Evolutionary conservation across 2,113 vertebrate species (phyloP).

Genomic region (zebrafish (Danio rerio)): GRCz12tu NC_133180.1:31774501-31775000

Average conservation of each 20-base stretch:
- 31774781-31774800: conserved; percentile 1
- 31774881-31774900: not conserved
- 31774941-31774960: not conserved
- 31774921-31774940: not conserved
- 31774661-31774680: conserved; percentile 36
- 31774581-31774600: not conserved
- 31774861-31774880: not conserved
- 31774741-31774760: conserved; percentile 33
- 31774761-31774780: conserved; percentile 5
- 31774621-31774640: conserved; percentile 44
- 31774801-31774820: not conserved
- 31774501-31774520: conserved; percentile 13
- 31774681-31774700: conserved; percentile 30
- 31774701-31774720: conserved; percentile 41
- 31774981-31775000: not conserved
- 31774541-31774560: conserved; percentile 6
- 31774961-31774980: conserved; percentile 13
- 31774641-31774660: conserved; percentile 45
- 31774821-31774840: not conserved
- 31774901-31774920: conserved; percentile 2
- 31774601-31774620: conserved; percentile 29
- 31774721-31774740: conserved; percentile 30
- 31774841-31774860: not conserved
- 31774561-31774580: not conserved
- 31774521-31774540: not conserved